Conservation (phyloP, 2,888 invertebrate species). For the Pterostichus niger region DNA sequence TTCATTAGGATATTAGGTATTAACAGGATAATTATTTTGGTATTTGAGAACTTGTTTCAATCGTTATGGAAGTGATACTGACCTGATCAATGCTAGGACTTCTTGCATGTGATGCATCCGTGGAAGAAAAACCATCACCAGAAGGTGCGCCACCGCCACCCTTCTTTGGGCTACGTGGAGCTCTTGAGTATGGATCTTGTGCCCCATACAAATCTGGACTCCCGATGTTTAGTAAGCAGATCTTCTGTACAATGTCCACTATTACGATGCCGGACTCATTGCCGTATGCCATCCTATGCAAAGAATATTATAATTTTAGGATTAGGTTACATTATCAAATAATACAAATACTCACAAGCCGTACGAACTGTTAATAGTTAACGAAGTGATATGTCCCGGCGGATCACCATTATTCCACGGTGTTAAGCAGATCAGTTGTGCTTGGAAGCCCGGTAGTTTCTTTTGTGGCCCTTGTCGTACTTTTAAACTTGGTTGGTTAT, state of each 20-base stretch:
- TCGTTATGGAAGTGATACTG: slow-evolving; percentile 73
- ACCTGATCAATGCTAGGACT: slow-evolving; percentile 96
- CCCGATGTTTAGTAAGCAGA: slow-evolving; percentile 92
- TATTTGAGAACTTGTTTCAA: background rate
- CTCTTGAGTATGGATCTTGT: slow-evolving; percentile 91
- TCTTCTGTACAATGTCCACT: slow-evolving; percentile 95
- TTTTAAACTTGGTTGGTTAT: slow-evolving; percentile 79
- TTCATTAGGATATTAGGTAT: slow-evolving; percentile 7
- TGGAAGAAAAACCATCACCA: slow-evolving; percentile 75
- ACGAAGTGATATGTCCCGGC: slow-evolving; percentile 91
- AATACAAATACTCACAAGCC: slow-evolving; percentile 90
- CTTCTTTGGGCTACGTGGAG: slow-evolving; percentile 87
- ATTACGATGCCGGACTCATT: slow-evolving; percentile 97
- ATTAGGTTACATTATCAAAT: background rate
- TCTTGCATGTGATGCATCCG: slow-evolving; percentile 81
- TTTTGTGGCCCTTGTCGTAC: slow-evolving; percentile 89
- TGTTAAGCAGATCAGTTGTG: slow-evolving; percentile 95
- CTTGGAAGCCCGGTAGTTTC: slow-evolving; percentile 97
- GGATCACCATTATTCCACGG: slow-evolving; percentile 88
- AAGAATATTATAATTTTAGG: too few species aligned
- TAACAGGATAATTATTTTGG: too few species aligned
- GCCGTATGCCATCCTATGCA: slow-evolving; percentile 94
- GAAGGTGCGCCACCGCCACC: slow-evolving; percentile 76
- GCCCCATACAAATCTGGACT: slow-evolving; percentile 95
- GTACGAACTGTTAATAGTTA: slow-evolving; percentile 97